Evolutionary conservation across 2,113 vertebrate species (phyloP), one percentile per base, ranked within the genome.

Genomic region (Cyprinodon brontotheroides): DNA sequence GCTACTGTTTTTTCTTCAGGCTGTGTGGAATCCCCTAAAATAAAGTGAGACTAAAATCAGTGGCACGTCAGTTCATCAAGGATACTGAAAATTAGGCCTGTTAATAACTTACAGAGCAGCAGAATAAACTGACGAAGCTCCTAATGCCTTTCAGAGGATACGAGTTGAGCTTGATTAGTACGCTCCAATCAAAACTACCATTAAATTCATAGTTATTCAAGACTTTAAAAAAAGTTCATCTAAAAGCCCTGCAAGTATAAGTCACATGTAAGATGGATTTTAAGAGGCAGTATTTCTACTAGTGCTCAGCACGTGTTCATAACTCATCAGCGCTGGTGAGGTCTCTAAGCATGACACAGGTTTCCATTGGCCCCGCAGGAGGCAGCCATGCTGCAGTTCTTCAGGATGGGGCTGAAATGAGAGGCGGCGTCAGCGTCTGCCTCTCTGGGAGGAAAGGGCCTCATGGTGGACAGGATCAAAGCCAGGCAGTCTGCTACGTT

Each of bases 391-490:
- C 95, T 86, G 79, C 97, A 99, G 95, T 97, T 96, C 91, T 97
- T 97, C 88, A 97, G 94, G 92, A 95, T 95, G 93, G 96, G 95
- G 94, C 95, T 94, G 92, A 97, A 97, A 79, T 95, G 95, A 74
- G 96, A 93, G 40, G 89, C 77, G 65, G 95, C 85, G 2, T 72
- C 68, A 40, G 93, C 81, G 48, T 88, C 75, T 1, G 96, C 89
- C 83, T 98, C 97, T 94, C 95, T 96, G 87, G 95, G 96, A 81
- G 96, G 95, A 91, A 97, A 98, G 95, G 96, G 96, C 96, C 97
- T 98, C 98, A 99, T 99, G 93, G 96, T 99, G 95, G 98, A 98
- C 70, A 99, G 97, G 93, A 99, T 99, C 86, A 99, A 94, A 89
- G 98, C 96, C 94, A 99, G 95, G 87, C 98, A 99, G 91, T 98